Percentiles rank a stretch among this genome's conserved stretches.
Evolutionary conservation across 92 coral and sea anemone species (phyloP).

Genomic region (Desmophyllum pertusum): DNA sequence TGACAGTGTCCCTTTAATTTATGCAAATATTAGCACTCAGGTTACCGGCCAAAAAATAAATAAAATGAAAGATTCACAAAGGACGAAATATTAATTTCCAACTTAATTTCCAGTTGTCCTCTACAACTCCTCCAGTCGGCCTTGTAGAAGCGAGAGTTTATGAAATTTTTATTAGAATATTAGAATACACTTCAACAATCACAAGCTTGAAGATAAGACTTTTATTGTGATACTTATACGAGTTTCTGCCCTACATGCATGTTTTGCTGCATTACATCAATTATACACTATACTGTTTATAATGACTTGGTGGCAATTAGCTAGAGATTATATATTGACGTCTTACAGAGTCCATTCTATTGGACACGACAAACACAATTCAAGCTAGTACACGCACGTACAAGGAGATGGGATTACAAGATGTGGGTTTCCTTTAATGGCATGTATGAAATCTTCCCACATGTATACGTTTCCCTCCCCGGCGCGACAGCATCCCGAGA

Average conservation of each 20-base stretch:
- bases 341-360: background rate
- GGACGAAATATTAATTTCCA: too few species aligned
- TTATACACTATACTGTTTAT: background rate
- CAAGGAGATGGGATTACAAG: conserved; percentile 11
- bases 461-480: conserved; percentile 72
- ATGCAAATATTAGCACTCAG: too few species aligned
- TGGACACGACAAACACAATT: background rate
- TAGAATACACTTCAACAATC: too few species aligned
- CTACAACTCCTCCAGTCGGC: too few species aligned
- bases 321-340: background rate
- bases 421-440: conserved; percentile 46
- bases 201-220: background rate
- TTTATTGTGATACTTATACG: background rate
- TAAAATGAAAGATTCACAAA: too few species aligned
- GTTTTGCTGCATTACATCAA: background rate
- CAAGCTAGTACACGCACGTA: background rate
- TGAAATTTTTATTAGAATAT: too few species aligned
- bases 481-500: conserved; percentile 74
- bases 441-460: conserved; percentile 77
- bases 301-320: background rate
- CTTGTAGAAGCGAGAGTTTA: too few species aligned
- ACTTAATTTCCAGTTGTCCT: too few species aligned
- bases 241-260: background rate
- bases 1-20: too few species aligned
- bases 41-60: too few species aligned